Percentiles rank a stretch among this genome's conserved stretches.
Evolutionary conservation across 2,797 vertebrate genomes (phyloP).

Genomic region (Denticeps clupeoides): DNA sequence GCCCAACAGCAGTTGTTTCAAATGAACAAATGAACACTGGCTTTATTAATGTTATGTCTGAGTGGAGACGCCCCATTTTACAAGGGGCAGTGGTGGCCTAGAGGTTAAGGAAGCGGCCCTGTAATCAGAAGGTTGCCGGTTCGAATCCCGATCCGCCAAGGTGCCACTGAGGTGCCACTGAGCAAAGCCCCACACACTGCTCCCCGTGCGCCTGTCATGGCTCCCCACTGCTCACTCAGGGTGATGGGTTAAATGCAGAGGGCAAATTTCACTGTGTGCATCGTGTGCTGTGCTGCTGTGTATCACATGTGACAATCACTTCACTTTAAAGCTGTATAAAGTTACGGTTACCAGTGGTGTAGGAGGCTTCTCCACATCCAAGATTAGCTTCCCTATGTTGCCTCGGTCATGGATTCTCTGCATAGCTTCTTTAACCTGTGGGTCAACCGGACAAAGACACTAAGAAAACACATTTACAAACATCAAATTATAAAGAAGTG

Average conservation of each 20-base stretch:
- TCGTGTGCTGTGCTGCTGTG: not conserved
- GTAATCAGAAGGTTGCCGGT: no score
- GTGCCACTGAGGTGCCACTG: no score
- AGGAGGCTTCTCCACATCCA: conserved; percentile 93
- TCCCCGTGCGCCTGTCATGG: no score
- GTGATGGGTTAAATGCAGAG: no score
- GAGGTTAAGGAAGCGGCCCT: no score
- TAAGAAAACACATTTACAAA: not conserved
- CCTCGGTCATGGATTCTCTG: conserved; percentile 97
- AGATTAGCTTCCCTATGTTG: conserved; percentile 93
- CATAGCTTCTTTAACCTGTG: conserved; percentile 97
- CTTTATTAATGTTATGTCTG: not conserved
- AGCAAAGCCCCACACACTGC: no score
- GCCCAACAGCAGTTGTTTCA: not conserved
- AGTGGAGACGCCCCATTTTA: not conserved
- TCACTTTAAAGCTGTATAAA: not conserved
- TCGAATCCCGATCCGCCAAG: no score
- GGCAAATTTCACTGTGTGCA: no score
- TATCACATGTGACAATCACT: not conserved
- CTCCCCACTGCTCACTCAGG: no score
- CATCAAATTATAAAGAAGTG: not conserved
- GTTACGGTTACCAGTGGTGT: conserved; percentile 87
- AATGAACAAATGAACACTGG: not conserved
- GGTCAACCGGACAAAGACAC: conserved; percentile 15
- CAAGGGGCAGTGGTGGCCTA: no score